Conservation (phyloP, 2,113 vertebrate genomes). For the Bufo gargarizans region DNA sequence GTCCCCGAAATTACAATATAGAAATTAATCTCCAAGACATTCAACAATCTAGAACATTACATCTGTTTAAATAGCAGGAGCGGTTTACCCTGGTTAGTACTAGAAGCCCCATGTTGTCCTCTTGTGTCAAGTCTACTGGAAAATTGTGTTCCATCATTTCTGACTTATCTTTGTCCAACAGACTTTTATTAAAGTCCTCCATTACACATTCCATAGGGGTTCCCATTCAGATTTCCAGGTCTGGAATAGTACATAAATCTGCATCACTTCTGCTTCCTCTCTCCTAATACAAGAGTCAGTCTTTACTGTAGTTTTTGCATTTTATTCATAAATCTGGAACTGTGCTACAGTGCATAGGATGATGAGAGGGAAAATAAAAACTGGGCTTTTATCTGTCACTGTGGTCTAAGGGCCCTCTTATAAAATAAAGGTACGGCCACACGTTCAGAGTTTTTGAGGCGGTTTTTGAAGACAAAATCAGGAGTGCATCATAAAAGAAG, state of each 20-base stretch:
- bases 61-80: conserved; percentile 12
- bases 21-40: conserved; percentile 30
- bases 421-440: not conserved
- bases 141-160: not conserved
- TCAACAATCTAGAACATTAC: conserved; percentile 15
- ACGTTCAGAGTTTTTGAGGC: too few relatives aligned
- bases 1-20: conserved; percentile 25
- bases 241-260: not conserved
- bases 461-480: too few relatives aligned
- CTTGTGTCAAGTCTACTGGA: not conserved
- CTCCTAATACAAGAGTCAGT: not conserved
- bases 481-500: too few relatives aligned
- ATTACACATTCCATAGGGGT: not conserved
- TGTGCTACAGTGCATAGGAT: not conserved
- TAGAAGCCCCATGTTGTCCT: not conserved
- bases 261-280: not conserved
- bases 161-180: not conserved
- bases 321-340: not conserved
- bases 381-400: not conserved
- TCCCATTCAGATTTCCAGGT: not conserved
- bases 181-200: not conserved
- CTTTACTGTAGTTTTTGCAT: not conserved
- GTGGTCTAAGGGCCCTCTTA: not conserved
- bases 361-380: not conserved
- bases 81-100: not conserved